Evolutionary conservation across 2,113 vertebrate genomes (phyloP).

Genomic region (Cavia aperea): DNA sequence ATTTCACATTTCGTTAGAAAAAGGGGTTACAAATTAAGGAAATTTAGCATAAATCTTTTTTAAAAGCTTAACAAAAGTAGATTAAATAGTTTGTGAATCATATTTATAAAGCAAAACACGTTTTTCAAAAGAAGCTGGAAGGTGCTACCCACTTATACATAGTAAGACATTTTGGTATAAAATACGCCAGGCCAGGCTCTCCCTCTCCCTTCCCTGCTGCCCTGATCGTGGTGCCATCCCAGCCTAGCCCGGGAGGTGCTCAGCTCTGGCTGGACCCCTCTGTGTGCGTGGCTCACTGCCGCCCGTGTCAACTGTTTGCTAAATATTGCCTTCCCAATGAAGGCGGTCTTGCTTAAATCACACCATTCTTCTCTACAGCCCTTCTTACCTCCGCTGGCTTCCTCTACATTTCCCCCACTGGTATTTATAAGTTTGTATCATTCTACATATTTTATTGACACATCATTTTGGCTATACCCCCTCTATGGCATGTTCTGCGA

Average conservation of each 20-base stretch:
- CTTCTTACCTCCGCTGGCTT: background rate
- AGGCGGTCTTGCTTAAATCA: background rate
- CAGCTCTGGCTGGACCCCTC: background rate
- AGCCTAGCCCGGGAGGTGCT: too few species aligned
- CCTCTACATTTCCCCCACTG: background rate
- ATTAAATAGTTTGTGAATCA: background rate
- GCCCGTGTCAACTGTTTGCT: background rate
- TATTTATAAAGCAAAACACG: background rate
- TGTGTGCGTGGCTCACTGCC: background rate
- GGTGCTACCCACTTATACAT: background rate
- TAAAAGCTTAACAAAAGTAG: background rate
- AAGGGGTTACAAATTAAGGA: background rate
- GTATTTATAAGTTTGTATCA: background rate
- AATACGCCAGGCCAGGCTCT: background rate
- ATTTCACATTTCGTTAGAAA: background rate
- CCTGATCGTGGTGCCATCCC: background rate
- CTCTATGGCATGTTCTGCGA: background rate
- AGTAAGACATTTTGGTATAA: background rate
- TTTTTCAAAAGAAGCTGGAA: background rate
- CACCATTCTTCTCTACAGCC: background rate
- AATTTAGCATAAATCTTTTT: background rate
- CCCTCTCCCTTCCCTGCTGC: background rate
- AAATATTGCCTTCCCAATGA: background rate
- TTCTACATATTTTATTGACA: background rate
- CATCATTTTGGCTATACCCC: background rate